These are phyloP conservation scores for Acomys russatus DNA, from an alignment of 2,797 vertebrate genomes.

Conservation along the genomic window DNA sequence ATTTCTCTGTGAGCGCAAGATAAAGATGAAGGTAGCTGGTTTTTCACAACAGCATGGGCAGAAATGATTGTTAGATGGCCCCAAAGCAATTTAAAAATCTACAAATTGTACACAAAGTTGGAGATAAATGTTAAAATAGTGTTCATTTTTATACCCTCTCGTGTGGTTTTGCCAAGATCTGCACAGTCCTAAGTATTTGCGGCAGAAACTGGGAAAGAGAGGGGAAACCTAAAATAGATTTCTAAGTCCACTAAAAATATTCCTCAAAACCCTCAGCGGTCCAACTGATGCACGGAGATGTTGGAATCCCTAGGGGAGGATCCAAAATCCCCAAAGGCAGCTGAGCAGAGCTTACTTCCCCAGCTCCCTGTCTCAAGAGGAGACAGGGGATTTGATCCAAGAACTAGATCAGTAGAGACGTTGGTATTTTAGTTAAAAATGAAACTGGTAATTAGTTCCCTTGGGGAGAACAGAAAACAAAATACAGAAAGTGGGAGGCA, in stretches of 20 bases:
- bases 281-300: background rate
- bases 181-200: background rate
- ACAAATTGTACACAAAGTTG: no score
- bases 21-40: background rate
- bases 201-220: background rate
- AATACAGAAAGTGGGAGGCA: background rate
- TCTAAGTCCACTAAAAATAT: conserved; percentile 14
- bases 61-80: background rate
- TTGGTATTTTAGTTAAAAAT: background rate
- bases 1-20: background rate
- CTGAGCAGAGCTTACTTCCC: background rate
- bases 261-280: background rate
- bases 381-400: background rate
- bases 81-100: background rate
- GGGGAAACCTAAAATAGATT: background rate
- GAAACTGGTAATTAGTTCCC: background rate
- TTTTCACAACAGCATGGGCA: background rate
- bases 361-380: background rate
- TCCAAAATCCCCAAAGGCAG: background rate
- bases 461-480: background rate
- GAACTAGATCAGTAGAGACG: background rate
- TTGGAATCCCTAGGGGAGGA: background rate
- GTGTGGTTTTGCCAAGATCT: background rate
- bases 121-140: background rate
- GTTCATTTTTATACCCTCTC: background rate